Evolutionary conservation across 1,140 invertebrate genomes (phyloP).

Genomic region (Monochamus saltuarius): DNA sequence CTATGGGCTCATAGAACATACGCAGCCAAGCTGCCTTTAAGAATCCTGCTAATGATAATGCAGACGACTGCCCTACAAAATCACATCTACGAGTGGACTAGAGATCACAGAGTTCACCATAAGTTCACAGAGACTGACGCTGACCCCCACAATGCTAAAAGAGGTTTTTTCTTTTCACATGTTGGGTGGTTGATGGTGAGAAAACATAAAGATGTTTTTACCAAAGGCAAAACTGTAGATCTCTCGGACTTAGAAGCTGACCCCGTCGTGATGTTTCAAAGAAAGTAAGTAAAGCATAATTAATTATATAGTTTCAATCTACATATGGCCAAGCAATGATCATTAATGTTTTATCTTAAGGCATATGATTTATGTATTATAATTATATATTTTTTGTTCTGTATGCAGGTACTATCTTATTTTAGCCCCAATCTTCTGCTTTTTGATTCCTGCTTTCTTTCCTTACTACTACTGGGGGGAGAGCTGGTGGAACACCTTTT

Average conservation of each 20-base stretch:
- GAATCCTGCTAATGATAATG: conserved; percentile 70
- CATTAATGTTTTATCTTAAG: neutral
- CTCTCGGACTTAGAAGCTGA: conserved; percentile 78
- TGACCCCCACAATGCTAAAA: conserved; percentile 82
- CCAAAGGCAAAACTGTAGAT: conserved; percentile 77
- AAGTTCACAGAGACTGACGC: conserved; percentile 91
- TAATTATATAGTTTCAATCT: too few relatives aligned
- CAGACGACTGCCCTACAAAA: conserved; percentile 83
- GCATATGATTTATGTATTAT: neutral
- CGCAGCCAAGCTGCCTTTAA: conserved; percentile 80
- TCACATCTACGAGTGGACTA: conserved; percentile 65
- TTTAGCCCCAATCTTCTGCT: conserved; percentile 68
- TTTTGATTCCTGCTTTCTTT: conserved; percentile 72
- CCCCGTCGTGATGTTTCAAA: conserved; percentile 67
- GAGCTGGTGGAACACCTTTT: conserved; percentile 55
- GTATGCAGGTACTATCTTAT: conserved; percentile 68
- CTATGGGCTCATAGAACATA: conserved; percentile 87
- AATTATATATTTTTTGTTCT: neutral
- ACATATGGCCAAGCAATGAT: too few relatives aligned
- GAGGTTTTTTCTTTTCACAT: conserved; percentile 92
- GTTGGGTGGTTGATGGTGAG: conserved; percentile 87
- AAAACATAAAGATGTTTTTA: conserved; percentile 83
- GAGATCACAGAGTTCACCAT: conserved; percentile 88
- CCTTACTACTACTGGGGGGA: conserved; percentile 64
- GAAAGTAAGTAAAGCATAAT: conserved; percentile 55